Conservation (phyloP, 30 jellyfish, hydroid and myxozoan species). For the Sanderia malayensis region DNA sequence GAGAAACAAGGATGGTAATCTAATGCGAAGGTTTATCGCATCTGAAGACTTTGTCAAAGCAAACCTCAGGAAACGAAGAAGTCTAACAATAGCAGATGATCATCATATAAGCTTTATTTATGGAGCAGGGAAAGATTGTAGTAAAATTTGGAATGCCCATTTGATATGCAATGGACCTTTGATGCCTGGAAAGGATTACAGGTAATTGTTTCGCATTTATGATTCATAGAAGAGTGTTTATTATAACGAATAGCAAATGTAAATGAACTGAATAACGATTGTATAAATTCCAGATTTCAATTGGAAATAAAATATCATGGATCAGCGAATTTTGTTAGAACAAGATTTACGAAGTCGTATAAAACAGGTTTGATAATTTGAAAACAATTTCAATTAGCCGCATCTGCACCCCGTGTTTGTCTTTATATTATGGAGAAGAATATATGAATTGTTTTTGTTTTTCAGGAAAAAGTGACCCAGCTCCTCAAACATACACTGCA, state of each 20-base stretch:
- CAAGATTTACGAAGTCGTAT: conserved; percentile 46
- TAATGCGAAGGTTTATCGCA: conserved; percentile 43
- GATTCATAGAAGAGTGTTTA: too few relatives aligned
- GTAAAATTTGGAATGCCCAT: conserved; percentile 38
- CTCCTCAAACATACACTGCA: too few relatives aligned
- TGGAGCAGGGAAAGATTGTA: conserved; percentile 37
- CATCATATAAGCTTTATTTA: background rate
- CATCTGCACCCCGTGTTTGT: too few relatives aligned
- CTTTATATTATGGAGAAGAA: too few relatives aligned
- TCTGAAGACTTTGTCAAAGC: conserved; percentile 6
- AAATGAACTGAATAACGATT: too few relatives aligned
- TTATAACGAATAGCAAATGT: too few relatives aligned
- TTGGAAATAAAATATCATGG: conserved; percentile 28
- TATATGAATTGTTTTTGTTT: background rate
- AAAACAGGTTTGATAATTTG: too few relatives aligned
- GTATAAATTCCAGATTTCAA: conserved; percentile 41
- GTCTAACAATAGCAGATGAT: background rate
- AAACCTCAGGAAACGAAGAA: conserved; percentile 11
- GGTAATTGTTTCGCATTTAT: too few relatives aligned
- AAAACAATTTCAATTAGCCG: too few relatives aligned
- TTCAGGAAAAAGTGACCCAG: conserved; percentile 3
- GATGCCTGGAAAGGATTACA: conserved; percentile 37
- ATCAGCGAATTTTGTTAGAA: conserved; percentile 17
- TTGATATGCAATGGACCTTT: conserved; percentile 50
- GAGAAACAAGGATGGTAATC: conserved; percentile 13